phyloP scores from a whole-genome alignment of 2,113 vertebrate species.

The Emydocephalus ijimae region DNA sequence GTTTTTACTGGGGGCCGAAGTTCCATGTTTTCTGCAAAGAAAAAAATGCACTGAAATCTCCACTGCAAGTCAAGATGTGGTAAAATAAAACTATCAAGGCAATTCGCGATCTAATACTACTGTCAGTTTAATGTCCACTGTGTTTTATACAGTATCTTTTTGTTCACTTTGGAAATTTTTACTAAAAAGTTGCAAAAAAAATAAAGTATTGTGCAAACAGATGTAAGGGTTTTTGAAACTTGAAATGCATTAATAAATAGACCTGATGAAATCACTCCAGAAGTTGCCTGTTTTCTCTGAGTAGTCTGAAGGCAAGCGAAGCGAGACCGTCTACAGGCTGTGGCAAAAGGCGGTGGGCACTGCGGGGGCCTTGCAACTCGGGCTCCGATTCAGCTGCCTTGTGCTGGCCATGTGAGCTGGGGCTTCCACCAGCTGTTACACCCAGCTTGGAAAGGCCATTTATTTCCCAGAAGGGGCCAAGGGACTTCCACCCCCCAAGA shows the following conservation, averaged over 20 bases:
- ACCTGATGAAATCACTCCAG: slow-evolving; percentile 79
- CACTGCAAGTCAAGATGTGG: slow-evolving; percentile 90
- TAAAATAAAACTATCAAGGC: slow-evolving; percentile 75
- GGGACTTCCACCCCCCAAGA: neutral
- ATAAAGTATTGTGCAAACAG: slow-evolving; percentile 85
- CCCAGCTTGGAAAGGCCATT: neutral
- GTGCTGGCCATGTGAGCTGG: neutral
- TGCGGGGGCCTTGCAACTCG: too few species aligned
- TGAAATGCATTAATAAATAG: slow-evolving; percentile 97
- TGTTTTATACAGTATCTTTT: slow-evolving; percentile 89
- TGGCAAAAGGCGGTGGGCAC: neutral
- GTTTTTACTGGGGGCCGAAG: slow-evolving; percentile 83
- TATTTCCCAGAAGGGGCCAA: neutral
- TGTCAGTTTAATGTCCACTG: slow-evolving; percentile 89
- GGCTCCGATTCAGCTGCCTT: neutral
- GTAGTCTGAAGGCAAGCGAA: neutral
- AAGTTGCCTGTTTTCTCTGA: slow-evolving; percentile 57
- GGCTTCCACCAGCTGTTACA: neutral
- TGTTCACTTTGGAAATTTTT: slow-evolving; percentile 88
- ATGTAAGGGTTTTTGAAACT: slow-evolving; percentile 94
- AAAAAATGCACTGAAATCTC: slow-evolving; percentile 87
- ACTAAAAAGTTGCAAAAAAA: slow-evolving; percentile 85
- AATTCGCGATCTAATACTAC: slow-evolving; percentile 80
- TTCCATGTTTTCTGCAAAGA: slow-evolving; percentile 81
- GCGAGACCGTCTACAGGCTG: neutral